Percentiles rank a stretch among this genome's conserved stretches.
phyloP scores from a whole-genome alignment of 1,140 invertebrate species.

The Pogonus chalceus region DNA sequence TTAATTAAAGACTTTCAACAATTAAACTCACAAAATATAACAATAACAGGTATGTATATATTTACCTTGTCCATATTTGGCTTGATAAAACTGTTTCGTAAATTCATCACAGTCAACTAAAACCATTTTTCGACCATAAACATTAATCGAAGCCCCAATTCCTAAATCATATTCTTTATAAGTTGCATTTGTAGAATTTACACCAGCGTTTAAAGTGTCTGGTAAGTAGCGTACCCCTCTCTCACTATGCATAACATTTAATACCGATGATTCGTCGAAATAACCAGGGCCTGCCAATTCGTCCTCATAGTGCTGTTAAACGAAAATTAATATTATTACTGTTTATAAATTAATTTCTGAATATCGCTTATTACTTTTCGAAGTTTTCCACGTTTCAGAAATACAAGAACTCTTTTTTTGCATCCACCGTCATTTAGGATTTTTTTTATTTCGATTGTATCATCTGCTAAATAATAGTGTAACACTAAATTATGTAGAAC shows the following conservation, averaged over 20 bases:
- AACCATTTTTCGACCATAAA: conserved; percentile 69
- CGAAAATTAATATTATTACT: conserved; percentile 9
- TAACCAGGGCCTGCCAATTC: conserved; percentile 49
- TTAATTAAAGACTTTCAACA: too few species aligned
- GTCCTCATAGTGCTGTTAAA: too few species aligned
- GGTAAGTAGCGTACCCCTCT: conserved; percentile 48
- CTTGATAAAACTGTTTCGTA: conserved; percentile 82
- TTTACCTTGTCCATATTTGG: too few species aligned
- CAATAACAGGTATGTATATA: too few species aligned
- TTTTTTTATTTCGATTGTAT: conserved; percentile 82
- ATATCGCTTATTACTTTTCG: conserved; percentile 52
- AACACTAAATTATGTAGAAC: conserved; percentile 64
- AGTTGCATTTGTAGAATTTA: too few species aligned
- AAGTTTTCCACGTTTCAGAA: conserved; percentile 64
- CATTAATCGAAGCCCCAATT: conserved; percentile 67
- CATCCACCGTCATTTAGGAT: conserved; percentile 56
- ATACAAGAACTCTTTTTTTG: conserved; percentile 56
- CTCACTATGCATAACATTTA: conserved; percentile 58
- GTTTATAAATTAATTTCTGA: conserved; percentile 5
- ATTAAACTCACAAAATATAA: too few species aligned
- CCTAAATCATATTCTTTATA: conserved; percentile 64
- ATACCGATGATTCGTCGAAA: conserved; percentile 43
- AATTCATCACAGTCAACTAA: conserved; percentile 80
- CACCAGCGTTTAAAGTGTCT: too few species aligned
- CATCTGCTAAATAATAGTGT: conserved; percentile 76